Base-by-base conservation (phyloP, 2,888 invertebrate species). In the Ligdia adustata region DNA sequence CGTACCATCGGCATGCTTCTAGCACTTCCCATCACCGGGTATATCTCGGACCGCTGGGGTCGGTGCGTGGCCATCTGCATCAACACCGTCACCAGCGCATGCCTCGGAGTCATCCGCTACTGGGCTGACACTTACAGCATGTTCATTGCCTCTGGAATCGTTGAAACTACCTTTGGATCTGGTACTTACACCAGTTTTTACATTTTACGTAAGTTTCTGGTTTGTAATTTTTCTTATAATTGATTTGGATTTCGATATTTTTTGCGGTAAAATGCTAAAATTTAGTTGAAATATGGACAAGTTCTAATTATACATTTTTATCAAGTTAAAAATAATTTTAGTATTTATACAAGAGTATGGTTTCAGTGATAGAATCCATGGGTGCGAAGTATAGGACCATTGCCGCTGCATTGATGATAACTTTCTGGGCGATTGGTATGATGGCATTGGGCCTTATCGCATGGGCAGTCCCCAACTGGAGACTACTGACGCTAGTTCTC, bases 11-110 rank as follows among this genome's bases (percentile, higher is more conserved):
- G 95, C n/a, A 93, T 93, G 47, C 91, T 95, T 60, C 70, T 92
- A 31, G 93, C 93, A 0, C 83, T 94, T 45, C 93, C 94, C 2
- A 79, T 94, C 50, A 92, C 93, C 0, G 95, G 95, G 29, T 91
- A 91, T 58, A 71, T 95, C 24, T 95, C 95, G 0, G 95, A 95
- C 82, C 92, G 91, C 89, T 95, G 90, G 82, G 94, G 94, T 1
- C 87, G 94, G 28, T 90, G 92, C 52, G 80, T 90, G 1, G 87
- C 93, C 0, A 81, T 94, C 47, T 81, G 92, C 12, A 66, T 91
- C 56, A 91, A 92, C 48, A 90, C 92, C 48, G 77, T 92, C 53
- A 75, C 93, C 53, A 92, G 92, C 7, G 93, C 92, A 12, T 75
- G 94, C 62, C 81, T 93, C 35, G 96, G 96, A 7, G 62, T 94